These are phyloP conservation scores for Heteromyza rotundicornis DNA, from an alignment of 2,888 invertebrate species.

Conservation along the genomic window DNA sequence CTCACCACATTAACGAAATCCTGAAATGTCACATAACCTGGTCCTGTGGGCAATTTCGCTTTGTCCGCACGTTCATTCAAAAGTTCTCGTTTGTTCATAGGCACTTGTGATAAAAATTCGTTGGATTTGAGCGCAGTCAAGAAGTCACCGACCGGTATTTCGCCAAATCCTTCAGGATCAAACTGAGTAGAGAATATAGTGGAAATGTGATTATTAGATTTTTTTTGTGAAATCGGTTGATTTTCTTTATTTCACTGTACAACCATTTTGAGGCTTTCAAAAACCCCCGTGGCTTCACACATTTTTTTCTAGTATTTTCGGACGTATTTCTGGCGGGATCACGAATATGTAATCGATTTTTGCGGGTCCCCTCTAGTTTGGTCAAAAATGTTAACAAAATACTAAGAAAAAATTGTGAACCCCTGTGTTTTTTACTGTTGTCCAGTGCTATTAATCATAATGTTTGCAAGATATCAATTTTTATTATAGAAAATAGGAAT, in stretches of 20 bases:
- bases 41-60: conserved; percentile 66
- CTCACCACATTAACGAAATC: conserved; percentile 95
- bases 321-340: no score
- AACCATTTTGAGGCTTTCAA: background rate
- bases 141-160: conserved; percentile 88
- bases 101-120: conserved; percentile 79
- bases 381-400: no score
- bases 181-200: conserved; percentile 65
- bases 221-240: background rate
- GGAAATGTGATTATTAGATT: background rate
- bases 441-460: no score
- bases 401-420: no score
- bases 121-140: conserved; percentile 75
- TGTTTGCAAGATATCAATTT: no score
- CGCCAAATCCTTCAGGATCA: conserved; percentile 92
- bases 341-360: no score
- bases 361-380: no score
- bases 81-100: conserved; percentile 77
- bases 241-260: no score
- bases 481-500: no score
- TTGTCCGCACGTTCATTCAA: conserved; percentile 76
- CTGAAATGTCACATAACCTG: conserved; percentile 85
- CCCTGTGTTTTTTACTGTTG: no score
- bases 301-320: no score
- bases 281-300: no score